Evolutionary conservation across 2,797 vertebrate species (phyloP), one percentile per base, ranked within the genome.

Genomic region (Sebastes vulpes): DNA sequence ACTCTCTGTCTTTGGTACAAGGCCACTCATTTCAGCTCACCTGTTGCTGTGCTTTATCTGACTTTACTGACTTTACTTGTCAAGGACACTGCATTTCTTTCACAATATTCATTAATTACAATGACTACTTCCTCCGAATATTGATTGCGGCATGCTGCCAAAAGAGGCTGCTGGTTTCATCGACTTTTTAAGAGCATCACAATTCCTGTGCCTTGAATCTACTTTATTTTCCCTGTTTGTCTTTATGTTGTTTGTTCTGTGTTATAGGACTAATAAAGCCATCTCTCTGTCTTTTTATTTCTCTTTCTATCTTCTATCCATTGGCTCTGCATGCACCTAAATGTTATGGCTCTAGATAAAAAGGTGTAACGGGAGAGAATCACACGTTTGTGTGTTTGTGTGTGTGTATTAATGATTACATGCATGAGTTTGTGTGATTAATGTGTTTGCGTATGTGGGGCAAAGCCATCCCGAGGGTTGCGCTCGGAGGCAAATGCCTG

Each of bases 401-500:
- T 53, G 28, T 7, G 65, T 18, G 52, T 57, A 32, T 70, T 86
- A 67, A 89, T 81, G 65, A 83, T 68, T 75, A 72, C 64, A 87
- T 76, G 68, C 76, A 65, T 58, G 68, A 75, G 65, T 65, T 74
- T 81, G 60, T 88, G 79, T 76, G 68, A 82, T 73, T 74, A 83
- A 87, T 81, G 76, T 68, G 68, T 81, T 88, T 73, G 83, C 4
- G 31, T 38, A 64, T 91, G 71, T 81, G 82, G 77, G 88, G 75
- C 90, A 88, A 69, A 90, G 66, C 46, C 80, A 74, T 77, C 88
- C 82, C 75, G 83, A 75, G 88, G 90, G 83, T 91, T 85, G 66
- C 14, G 66, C 91, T 92, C 21, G 25, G 58, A 89, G 89, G 90
- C 86, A 86, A 92, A 85, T 63, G 85, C 82, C 85, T 82, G 88